Percentiles rank a stretch among this genome's conserved stretches.
These are phyloP conservation scores for Perdita meconis DNA, from an alignment of 2,888 invertebrate genomes.

Conservation along the genomic window DNA sequence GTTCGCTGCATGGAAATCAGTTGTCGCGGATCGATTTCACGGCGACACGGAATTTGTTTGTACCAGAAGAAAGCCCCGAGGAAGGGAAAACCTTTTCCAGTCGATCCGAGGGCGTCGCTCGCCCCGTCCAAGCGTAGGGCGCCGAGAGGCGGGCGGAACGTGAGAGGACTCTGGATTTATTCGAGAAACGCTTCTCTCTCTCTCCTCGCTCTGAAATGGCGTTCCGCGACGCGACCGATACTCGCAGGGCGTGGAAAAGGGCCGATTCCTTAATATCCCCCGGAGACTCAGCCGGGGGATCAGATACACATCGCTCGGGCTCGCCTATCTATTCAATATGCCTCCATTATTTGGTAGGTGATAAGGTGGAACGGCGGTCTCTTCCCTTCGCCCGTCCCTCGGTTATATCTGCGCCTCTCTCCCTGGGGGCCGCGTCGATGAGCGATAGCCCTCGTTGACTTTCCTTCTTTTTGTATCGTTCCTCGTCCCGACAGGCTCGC, in stretches of 20 bases:
- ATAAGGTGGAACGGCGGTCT: constrained; percentile 77
- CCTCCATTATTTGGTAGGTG: constrained; percentile 82
- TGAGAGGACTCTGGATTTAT: constrained; percentile 70
- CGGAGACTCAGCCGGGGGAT: constrained; percentile 74
- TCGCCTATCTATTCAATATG: constrained; percentile 83
- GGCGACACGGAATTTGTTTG: constrained; percentile 69
- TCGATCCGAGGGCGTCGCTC: background rate
- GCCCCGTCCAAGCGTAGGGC: background rate
- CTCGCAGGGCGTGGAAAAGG: constrained; percentile 64
- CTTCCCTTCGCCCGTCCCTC: constrained; percentile 47
- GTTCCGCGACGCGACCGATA: constrained; percentile 33
- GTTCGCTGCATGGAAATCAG: constrained; percentile 50
- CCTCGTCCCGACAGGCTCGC: constrained; percentile 22
- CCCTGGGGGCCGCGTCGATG: constrained; percentile 78
- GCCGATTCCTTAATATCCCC: constrained; percentile 81
- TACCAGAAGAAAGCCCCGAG: constrained; percentile 49
- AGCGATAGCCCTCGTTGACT: constrained; percentile 72
- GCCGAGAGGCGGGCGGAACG: constrained; percentile 41
- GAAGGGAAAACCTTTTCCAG: constrained; percentile 36
- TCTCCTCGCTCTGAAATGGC: constrained; percentile 31
- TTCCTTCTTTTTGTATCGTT: constrained; percentile 50
- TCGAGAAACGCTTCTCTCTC: constrained; percentile 60
- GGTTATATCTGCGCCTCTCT: constrained; percentile 72
- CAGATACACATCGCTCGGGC: constrained; percentile 81
- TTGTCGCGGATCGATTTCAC: constrained; percentile 63